Evolutionary conservation across 2,888 invertebrate genomes (phyloP).

Genomic region (Melolontha melolontha): DNA sequence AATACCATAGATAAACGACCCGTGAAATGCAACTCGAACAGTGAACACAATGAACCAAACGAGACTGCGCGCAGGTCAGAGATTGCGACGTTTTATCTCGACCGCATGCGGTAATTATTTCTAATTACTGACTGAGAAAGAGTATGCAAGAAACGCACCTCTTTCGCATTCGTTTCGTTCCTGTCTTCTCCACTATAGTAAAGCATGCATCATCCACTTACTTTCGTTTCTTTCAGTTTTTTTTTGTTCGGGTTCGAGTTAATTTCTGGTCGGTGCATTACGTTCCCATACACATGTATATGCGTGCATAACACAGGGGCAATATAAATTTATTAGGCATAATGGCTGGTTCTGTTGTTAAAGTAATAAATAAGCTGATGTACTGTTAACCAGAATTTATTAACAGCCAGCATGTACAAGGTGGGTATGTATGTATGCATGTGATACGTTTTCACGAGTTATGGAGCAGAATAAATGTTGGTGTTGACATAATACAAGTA

Average conservation of each 20-base stretch:
- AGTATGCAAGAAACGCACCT: background rate
- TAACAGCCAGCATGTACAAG: background rate
- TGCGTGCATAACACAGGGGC: background rate
- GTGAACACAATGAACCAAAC: too few relatives aligned
- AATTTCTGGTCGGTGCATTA: slow-evolving; percentile 8
- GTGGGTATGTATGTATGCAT: background rate
- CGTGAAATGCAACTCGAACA: too few relatives aligned
- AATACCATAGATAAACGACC: too few relatives aligned
- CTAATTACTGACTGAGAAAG: slow-evolving; percentile 29
- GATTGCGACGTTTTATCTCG: slow-evolving; percentile 18
- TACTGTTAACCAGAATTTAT: slow-evolving; percentile 28
- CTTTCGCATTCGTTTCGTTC: background rate
- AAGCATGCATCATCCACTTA: background rate
- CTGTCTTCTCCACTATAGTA: background rate
- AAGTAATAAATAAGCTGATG: slow-evolving; percentile 18
- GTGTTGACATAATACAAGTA: slow-evolving; percentile 11
- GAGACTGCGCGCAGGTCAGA: too few relatives aligned
- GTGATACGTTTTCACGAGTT: slow-evolving; percentile 13
- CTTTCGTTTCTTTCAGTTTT: background rate
- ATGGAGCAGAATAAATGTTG: slow-evolving; percentile 3
- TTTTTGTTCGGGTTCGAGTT: background rate
- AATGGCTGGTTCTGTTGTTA: slow-evolving; percentile 18
- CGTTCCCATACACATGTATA: too few relatives aligned
- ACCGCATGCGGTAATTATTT: slow-evolving; percentile 26
- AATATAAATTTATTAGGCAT: slow-evolving; percentile 27